Percentiles rank a stretch among this genome's conserved stretches.
Evolutionary conservation across 2,797 vertebrate genomes (phyloP).

Genomic region (Rostrhamus sociabilis): DNA sequence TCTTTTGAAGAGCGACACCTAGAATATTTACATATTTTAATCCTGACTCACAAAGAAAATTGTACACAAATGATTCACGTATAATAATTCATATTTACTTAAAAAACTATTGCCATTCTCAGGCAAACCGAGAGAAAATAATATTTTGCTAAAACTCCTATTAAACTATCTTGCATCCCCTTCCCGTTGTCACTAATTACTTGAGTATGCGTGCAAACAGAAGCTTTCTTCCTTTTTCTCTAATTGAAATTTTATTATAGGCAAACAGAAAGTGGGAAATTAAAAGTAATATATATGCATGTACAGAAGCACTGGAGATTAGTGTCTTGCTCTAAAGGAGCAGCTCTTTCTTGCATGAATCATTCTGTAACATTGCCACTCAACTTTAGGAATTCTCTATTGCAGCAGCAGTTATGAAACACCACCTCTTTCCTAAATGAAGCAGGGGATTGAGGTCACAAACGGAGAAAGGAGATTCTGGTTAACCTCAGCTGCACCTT

Average conservation of each 20-base stretch:
- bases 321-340: not conserved
- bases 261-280: conserved; percentile 62
- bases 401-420: not conserved
- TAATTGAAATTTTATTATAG: conserved; percentile 70
- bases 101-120: not conserved
- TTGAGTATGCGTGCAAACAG: conserved; percentile 26
- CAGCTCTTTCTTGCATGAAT: not conserved
- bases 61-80: not conserved
- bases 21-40: conserved; percentile 24
- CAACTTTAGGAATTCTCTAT: not conserved
- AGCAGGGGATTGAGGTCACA: not conserved
- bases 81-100: conserved; percentile 32
- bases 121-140: not conserved
- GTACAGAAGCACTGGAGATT: not conserved
- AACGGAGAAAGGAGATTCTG: not conserved
- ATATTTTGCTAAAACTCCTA: conserved; percentile 53
- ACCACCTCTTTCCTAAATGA: not conserved
- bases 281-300: conserved; percentile 42
- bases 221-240: conserved; percentile 16
- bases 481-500: not conserved
- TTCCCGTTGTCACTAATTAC: conserved; percentile 61
- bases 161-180: conserved; percentile 25
- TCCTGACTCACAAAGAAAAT: not conserved
- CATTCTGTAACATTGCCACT: not conserved
- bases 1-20: not conserved